Evolutionary conservation across 2,797 vertebrate species (phyloP).

Genomic region (Sphenopsis melanotis): DNA sequence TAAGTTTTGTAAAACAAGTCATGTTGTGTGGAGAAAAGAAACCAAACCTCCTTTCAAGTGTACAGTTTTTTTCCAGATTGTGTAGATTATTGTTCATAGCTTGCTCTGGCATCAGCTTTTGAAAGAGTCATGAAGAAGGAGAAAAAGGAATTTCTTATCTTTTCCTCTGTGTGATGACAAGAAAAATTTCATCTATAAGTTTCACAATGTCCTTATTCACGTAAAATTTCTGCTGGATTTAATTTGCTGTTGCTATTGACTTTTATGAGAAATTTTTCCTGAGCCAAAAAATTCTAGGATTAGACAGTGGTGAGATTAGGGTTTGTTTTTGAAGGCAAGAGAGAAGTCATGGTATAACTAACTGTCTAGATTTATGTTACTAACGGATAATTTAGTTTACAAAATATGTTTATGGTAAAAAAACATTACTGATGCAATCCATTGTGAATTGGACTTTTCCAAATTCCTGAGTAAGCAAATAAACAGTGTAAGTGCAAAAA

Average conservation of each 20-base stretch:
- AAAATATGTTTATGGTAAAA: neutral
- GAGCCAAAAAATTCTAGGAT: neutral
- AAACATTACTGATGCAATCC: neutral
- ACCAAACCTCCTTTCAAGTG: neutral
- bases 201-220: neutral
- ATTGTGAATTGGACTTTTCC: conserved; percentile 2
- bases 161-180: neutral
- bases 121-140: neutral
- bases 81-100: neutral
- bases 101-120: neutral
- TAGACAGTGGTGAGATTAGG: neutral
- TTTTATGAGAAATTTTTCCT: neutral
- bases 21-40: neutral
- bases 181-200: neutral
- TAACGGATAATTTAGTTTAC: neutral
- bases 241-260: neutral
- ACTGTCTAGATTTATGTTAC: neutral
- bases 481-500: conserved; percentile 9
- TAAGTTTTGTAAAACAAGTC: neutral
- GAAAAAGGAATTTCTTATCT: neutral
- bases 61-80: neutral
- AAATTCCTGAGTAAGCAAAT: neutral
- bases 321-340: neutral
- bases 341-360: neutral
- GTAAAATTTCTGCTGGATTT: neutral